Evolutionary conservation across 2,113 vertebrate genomes (phyloP).

Genomic region (Podarcis cretensis): DNA sequence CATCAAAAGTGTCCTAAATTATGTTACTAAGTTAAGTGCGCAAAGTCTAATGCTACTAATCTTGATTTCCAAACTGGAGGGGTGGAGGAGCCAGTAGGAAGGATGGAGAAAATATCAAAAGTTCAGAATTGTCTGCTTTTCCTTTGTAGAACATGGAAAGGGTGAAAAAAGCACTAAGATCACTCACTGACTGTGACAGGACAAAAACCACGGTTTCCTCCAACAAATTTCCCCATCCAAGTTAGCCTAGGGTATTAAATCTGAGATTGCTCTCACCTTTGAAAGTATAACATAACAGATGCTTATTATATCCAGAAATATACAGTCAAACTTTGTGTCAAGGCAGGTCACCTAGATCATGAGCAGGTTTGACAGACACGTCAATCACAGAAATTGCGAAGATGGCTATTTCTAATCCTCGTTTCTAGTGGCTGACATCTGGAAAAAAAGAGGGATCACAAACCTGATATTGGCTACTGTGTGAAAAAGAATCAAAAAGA

Average conservation of each 20-base stretch:
- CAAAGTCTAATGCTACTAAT: background rate
- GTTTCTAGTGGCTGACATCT: background rate
- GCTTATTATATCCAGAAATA: slow-evolving; percentile 59
- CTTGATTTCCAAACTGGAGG: slow-evolving; percentile 40
- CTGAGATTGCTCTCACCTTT: slow-evolving; percentile 47
- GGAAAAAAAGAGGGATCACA: background rate
- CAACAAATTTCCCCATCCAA: slow-evolving; percentile 24
- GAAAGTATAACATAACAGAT: slow-evolving; percentile 29
- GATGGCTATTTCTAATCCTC: slow-evolving; percentile 32
- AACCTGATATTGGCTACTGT: background rate
- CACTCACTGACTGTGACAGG: slow-evolving; percentile 27
- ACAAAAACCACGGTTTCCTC: slow-evolving; percentile 37
- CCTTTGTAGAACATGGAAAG: slow-evolving; percentile 43
- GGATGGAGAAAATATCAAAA: slow-evolving; percentile 44
- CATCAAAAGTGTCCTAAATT: slow-evolving; percentile 2
- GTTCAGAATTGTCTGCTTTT: slow-evolving; percentile 30
- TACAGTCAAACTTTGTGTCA: slow-evolving; percentile 10
- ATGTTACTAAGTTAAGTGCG: background rate
- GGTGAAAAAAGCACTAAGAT: slow-evolving; percentile 47
- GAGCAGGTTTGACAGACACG: slow-evolving; percentile 41
- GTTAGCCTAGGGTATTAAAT: slow-evolving; percentile 62
- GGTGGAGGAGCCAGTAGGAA: slow-evolving; percentile 23
- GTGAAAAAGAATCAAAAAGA: background rate
- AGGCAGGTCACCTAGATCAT: slow-evolving; percentile 43
- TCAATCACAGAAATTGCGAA: slow-evolving; percentile 56